Conservation (phyloP, 2,797 vertebrate genomes). For the Arremon aurantiirostris region DNA sequence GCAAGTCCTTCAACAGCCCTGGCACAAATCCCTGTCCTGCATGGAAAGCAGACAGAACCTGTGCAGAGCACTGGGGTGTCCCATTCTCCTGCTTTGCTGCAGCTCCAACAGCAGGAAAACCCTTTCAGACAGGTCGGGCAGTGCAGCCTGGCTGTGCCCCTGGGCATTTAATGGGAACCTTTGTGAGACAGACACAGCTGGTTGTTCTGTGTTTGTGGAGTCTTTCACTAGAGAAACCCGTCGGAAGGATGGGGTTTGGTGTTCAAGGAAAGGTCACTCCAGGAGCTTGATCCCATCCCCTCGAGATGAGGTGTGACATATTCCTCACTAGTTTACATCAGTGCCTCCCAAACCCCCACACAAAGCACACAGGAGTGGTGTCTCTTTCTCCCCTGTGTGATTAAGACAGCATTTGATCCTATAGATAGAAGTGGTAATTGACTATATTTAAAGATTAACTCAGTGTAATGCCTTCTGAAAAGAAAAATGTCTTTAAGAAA, state of each 20-base stretch:
- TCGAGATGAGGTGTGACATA: background rate
- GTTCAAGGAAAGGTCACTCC: background rate
- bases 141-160: background rate
- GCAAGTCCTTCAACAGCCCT: background rate
- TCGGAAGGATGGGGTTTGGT: background rate
- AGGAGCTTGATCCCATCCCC: background rate
- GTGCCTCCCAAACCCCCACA: background rate
- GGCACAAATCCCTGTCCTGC: background rate
- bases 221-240: background rate
- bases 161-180: background rate
- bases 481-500: slow-evolving; percentile 47
- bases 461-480: slow-evolving; percentile 40
- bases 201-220: background rate
- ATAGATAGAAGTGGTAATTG: slow-evolving; percentile 51
- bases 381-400: background rate
- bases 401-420: slow-evolving; percentile 47
- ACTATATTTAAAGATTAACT: slow-evolving; percentile 68
- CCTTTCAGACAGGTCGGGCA: background rate
- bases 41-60: background rate
- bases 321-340: background rate
- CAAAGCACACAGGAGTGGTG: background rate
- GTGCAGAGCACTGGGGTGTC: background rate
- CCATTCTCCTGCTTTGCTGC: background rate
- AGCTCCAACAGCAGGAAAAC: background rate
- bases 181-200: background rate